Percentiles rank a stretch among this genome's conserved stretches.
These are phyloP conservation scores for Drosophila mimica DNA, from an alignment of 2,888 invertebrate genomes.

Conservation along the genomic window DNA sequence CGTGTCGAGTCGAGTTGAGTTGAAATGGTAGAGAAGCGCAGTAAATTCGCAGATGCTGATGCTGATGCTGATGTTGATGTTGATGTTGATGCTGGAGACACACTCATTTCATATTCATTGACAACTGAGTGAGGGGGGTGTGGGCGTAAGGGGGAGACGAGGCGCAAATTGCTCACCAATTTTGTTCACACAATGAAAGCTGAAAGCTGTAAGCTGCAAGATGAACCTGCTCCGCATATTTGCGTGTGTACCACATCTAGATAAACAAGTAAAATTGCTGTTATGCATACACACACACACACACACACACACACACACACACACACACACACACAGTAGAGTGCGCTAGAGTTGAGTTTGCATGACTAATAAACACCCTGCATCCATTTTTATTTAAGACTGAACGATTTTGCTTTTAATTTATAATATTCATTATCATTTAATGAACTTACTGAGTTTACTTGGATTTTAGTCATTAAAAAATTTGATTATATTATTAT, in stretches of 20 bases:
- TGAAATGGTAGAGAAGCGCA: conserved; percentile 34
- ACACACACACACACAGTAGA: not conserved
- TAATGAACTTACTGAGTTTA: not conserved
- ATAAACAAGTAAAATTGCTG: conserved; percentile 14
- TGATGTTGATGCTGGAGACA: conserved; percentile 17
- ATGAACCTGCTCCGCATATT: conserved; percentile 25
- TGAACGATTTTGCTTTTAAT: no score
- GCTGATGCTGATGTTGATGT: not conserved
- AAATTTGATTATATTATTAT: not conserved
- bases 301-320: conserved; percentile 1
- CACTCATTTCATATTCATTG: conserved; percentile 66
- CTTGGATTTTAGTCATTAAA: not conserved
- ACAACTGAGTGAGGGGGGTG: conserved; percentile 24
- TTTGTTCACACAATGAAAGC: conserved; percentile 21
- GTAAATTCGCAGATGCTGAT: conserved; percentile 26
- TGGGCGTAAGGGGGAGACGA: not conserved
- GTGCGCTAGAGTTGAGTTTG: not conserved
- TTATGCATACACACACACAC: conserved; percentile 14
- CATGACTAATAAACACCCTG: not conserved
- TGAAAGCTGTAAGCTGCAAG: conserved; percentile 6
- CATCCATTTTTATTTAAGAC: no score
- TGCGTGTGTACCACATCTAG: conserved; percentile 2
- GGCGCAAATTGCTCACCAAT: conserved; percentile 37
- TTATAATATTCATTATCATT: no score
- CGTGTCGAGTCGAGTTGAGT: not conserved